Percentiles rank a stretch among this genome's conserved stretches.
These are phyloP conservation scores for Pemphigus obesinymphae DNA, from an alignment of 1,140 invertebrate genomes.

Conservation along the genomic window DNA sequence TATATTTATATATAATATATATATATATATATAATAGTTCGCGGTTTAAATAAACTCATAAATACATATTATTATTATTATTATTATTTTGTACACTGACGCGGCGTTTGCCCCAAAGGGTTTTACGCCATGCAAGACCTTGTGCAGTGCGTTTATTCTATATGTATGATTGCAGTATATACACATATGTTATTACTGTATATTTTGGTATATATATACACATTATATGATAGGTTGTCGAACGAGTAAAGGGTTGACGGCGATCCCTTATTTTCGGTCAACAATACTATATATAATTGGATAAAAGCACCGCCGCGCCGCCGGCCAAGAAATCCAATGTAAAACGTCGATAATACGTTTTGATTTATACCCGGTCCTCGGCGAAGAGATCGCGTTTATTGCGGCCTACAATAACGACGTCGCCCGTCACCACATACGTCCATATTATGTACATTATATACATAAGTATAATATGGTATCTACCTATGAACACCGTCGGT, in stretches of 20 bases:
- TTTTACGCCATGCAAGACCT: background rate
- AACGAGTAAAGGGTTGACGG: background rate
- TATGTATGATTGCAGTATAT: background rate
- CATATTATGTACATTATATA: background rate
- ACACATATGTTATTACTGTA: too few relatives aligned
- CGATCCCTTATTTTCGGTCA: background rate
- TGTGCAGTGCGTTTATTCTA: too few relatives aligned
- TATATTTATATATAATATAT: background rate
- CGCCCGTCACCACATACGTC: background rate
- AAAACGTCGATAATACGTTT: conserved; percentile 1
- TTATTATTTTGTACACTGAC: background rate
- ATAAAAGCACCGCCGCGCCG: background rate
- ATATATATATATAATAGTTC: too few relatives aligned
- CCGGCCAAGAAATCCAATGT: background rate
- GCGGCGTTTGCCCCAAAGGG: background rate
- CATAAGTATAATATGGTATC: too few relatives aligned
- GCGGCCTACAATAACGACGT: background rate
- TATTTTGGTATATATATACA: too few relatives aligned
- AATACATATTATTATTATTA: too few relatives aligned
- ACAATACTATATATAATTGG: too few relatives aligned
- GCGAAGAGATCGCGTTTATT: conserved; percentile 6
- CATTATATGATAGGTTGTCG: too few relatives aligned
- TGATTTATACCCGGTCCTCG: conserved; percentile 25
- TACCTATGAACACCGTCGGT: background rate
- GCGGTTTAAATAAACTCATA: too few relatives aligned